Evolutionary conservation across 2,113 vertebrate genomes (phyloP), one percentile per base, ranked within the genome.

Genomic region (Jacana jacana): DNA sequence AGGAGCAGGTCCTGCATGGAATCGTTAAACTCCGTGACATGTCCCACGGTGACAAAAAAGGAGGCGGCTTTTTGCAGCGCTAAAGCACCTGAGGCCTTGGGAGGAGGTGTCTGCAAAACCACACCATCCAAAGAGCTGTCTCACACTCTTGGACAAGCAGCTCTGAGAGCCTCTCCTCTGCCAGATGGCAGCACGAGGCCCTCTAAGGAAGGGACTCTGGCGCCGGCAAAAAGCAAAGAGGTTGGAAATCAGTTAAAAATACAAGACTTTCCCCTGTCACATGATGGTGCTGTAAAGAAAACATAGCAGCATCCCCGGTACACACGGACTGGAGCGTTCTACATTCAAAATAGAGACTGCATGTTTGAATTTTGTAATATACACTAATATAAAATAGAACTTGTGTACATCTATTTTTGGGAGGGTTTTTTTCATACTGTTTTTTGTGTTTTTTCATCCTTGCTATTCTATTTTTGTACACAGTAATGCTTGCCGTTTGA

Each of bases 301-400:
- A 99, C 98, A 98, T 99, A 99, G 98, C 98, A 98, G 94, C 96
- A 86, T 95, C 69, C n/a, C 96, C 86, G 68, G 85, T 73, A 81
- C 80, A 49, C 9, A 4, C 60, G 89, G 95, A 95, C 95, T 90
- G 77, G 72, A 92, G 86, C 22, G 11, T 85, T 88, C 96, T 89
- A 46, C 96, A 52, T 96, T 95, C 92, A 60, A 86, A 92, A 91
- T 69, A 97, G 91, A 97, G 93, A 96, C 94, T 97, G 96, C 96
- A 97, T 97, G 96, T 94, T 97, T 93, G 96, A 96, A 97, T 97
- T 97, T 96, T 97, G 96, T 97, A 97, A 95, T 94, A 97, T 95
- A 97, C 95, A 98, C 96, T 97, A 96, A 96, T 95, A 96, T 96
- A 96, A 96, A 96, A 95, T 95, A 97, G 94, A 96, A 97, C 95